Conservation (phyloP, 64 coral and sea anemone species). For the Catalaphyllia jardinei region DNA sequence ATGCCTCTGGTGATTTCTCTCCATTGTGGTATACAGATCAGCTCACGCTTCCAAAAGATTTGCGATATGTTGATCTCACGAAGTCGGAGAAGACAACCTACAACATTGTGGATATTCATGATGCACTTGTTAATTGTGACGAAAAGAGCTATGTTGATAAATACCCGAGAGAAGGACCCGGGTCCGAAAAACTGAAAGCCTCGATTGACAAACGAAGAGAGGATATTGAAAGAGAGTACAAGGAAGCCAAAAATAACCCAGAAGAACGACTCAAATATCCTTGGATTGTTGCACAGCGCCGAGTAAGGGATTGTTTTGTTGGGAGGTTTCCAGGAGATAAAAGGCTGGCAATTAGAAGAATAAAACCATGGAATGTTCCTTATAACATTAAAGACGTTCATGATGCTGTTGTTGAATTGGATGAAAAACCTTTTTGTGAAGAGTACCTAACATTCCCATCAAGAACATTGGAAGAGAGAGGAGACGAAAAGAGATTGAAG, state of each 20-base stretch:
- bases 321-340: neutral
- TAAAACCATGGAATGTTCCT: neutral
- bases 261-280: neutral
- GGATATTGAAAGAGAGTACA: neutral
- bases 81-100: no score
- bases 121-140: neutral
- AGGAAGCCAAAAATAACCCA: neutral
- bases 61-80: no score
- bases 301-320: slow-evolving; percentile 11
- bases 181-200: neutral
- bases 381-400: neutral
- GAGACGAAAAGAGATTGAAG: no score
- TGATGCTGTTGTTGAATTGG: neutral
- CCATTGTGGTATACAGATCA: no score
- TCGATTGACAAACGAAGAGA: neutral
- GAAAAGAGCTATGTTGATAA: neutral
- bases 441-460: neutral
- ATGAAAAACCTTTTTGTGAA: neutral
- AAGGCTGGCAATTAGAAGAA: no score
- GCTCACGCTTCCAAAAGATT: no score
- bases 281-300: slow-evolving; percentile 6
- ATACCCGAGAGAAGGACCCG: neutral
- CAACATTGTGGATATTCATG: neutral
- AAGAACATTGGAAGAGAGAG: no score
- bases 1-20: no score